Percentiles rank a stretch among this genome's conserved stretches.
phyloP scores from a whole-genome alignment of 2,888 invertebrate species.

The Pasiphila rectangulata region DNA sequence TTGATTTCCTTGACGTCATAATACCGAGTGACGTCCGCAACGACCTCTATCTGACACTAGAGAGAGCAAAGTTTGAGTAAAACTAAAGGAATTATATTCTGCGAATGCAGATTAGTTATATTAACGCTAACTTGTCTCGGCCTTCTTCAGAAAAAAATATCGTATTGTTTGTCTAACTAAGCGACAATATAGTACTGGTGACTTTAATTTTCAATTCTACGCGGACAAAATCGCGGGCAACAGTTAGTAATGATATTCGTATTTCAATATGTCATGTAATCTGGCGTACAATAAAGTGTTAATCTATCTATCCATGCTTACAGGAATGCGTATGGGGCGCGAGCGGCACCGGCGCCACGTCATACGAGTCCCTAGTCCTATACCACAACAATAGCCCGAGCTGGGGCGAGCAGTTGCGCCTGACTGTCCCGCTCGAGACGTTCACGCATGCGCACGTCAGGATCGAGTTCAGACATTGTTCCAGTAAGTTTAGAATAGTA shows the following conservation, averaged over 20 bases:
- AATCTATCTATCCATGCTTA: background rate
- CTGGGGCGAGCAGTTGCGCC: slow-evolving; percentile 93
- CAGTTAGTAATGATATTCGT: no score
- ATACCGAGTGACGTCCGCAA: background rate
- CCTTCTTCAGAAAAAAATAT: no score
- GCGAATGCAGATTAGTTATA: background rate
- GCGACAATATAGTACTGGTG: no score
- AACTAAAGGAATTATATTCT: no score
- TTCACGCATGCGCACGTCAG: slow-evolving; percentile 95
- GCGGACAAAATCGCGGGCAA: no score
- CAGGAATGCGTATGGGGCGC: slow-evolving; percentile 93
- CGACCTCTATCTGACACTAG: no score
- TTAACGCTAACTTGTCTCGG: no score
- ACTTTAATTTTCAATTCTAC: no score
- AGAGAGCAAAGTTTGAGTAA: no score
- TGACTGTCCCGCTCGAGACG: slow-evolving; percentile 94
- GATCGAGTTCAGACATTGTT: slow-evolving; percentile 95
- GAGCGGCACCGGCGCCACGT: slow-evolving; percentile 86
- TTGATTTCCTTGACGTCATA: background rate
- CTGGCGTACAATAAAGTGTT: no score
- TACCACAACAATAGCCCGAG: slow-evolving; percentile 97
- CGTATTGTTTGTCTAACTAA: no score
- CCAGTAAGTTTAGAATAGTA: slow-evolving; percentile 92
- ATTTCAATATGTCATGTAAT: no score
- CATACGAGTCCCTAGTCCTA: slow-evolving; percentile 93